phyloP scores from a whole-genome alignment of 2,113 vertebrate genomes.

The Pteruthius melanotis region DNA sequence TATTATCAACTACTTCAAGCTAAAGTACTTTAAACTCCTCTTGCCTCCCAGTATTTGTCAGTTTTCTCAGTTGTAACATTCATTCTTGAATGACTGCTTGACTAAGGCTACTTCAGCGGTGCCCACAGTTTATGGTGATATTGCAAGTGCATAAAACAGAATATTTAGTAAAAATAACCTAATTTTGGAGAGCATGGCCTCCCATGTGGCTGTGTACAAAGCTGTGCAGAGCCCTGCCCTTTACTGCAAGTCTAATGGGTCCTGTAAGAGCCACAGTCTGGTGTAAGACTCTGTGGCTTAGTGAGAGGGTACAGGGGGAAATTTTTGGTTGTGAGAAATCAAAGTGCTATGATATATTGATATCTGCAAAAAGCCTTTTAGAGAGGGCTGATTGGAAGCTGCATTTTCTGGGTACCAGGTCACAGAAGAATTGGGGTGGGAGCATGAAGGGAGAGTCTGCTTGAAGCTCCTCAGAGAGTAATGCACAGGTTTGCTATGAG shows the following conservation, averaged over 20 bases:
- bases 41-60: background rate
- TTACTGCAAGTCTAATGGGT: background rate
- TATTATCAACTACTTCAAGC: background rate
- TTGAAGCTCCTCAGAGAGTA: background rate
- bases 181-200: background rate
- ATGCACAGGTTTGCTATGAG: background rate
- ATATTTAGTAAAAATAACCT: background rate
- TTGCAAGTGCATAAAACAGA: background rate
- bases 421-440: background rate
- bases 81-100: background rate
- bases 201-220: background rate
- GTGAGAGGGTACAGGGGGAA: background rate
- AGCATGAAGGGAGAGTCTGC: background rate
- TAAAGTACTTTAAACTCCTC: background rate
- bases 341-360: background rate
- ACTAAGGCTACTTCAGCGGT: background rate
- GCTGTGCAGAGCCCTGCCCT: background rate
- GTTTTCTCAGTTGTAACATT: background rate
- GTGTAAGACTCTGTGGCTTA: background rate
- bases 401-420: background rate
- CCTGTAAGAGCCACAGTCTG: background rate
- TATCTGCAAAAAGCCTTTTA: background rate
- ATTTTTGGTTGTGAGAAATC: background rate
- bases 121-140: background rate
- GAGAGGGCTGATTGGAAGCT: conserved; percentile 2